Percentiles rank a stretch among this genome's conserved stretches.
Evolutionary conservation across 2,113 vertebrate genomes (phyloP).

Genomic region (Meles meles): DNA sequence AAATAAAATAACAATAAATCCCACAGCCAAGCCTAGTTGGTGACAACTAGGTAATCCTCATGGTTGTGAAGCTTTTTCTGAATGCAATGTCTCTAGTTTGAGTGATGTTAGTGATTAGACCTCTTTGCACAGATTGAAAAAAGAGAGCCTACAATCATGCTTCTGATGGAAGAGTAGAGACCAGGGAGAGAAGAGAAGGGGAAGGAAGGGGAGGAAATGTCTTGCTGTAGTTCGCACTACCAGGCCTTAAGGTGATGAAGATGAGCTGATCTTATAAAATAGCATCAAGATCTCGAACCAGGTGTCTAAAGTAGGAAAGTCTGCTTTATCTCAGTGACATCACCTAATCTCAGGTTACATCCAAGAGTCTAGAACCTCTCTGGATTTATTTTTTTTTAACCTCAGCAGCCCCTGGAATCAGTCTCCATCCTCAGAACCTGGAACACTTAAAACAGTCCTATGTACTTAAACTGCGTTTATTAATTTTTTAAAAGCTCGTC

Average conservation of each 20-base stretch:
- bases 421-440: neutral
- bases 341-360: neutral
- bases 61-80: neutral
- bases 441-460: neutral
- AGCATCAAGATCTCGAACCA: neutral
- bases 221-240: neutral
- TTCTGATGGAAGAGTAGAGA: neutral
- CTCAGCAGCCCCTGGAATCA: neutral
- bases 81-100: neutral
- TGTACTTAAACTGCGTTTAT: neutral
- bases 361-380: neutral
- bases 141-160: neutral
- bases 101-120: neutral
- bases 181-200: neutral
- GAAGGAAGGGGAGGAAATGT: neutral
- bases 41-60: neutral
- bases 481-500: neutral
- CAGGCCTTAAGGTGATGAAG: neutral
- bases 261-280: neutral
- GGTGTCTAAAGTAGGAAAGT: neutral
- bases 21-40: neutral
- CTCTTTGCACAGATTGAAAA: neutral
- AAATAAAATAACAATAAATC: neutral
- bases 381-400: neutral
- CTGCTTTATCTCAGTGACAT: neutral